phyloP scores from a whole-genome alignment of 2,797 vertebrate species.

The Cyclopterus lumpus region DNA sequence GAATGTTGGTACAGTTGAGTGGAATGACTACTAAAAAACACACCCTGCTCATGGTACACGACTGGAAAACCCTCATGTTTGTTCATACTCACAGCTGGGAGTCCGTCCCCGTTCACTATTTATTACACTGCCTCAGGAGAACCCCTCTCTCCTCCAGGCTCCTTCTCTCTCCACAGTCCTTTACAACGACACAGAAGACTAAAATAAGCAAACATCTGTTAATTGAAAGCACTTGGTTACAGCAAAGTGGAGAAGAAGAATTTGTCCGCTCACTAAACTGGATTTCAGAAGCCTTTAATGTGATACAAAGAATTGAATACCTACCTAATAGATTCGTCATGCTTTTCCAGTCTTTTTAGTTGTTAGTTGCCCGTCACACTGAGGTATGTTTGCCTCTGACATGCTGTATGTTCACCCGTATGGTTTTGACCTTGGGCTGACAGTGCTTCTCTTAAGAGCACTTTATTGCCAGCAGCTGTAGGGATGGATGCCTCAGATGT shows the following conservation, averaged over 20 bases:
- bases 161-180: not conserved
- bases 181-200: not conserved
- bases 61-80: not conserved
- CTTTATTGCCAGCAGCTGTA: conserved; percentile 40
- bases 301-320: conserved; percentile 29
- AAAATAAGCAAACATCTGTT: not conserved
- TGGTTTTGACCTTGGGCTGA: conserved; percentile 15
- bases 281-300: conserved; percentile 4
- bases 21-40: conserved; percentile 22
- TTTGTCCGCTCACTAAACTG: conserved; percentile 3
- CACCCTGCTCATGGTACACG: not conserved
- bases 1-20: conserved; percentile 6
- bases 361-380: not conserved
- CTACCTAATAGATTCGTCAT: not conserved
- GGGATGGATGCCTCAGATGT: conserved; percentile 67
- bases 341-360: not conserved
- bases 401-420: not conserved
- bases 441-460: conserved; percentile 32
- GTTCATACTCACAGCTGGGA: conserved; percentile 51
- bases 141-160: conserved; percentile 1
- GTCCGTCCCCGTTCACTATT: conserved; percentile 48
- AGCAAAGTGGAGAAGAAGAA: not conserved
- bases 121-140: conserved; percentile 43
- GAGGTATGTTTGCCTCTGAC: not conserved
- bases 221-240: conserved; percentile 27